Percentiles rank a stretch among this genome's conserved stretches.
Conservation (phyloP, 2,888 invertebrate species). For the Slavum lentiscoides region DNA sequence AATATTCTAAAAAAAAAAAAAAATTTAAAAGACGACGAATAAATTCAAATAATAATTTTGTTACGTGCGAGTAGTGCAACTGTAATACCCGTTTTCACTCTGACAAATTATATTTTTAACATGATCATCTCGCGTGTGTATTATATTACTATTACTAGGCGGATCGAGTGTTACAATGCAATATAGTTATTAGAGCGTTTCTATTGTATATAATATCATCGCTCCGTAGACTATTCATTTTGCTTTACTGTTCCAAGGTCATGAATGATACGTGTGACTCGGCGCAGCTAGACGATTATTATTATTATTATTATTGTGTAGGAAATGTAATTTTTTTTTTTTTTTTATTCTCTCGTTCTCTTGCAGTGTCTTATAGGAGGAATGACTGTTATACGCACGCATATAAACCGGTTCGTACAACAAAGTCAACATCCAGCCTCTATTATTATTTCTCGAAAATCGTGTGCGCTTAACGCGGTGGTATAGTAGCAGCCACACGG, state of each 20-base stretch:
- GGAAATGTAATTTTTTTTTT: slow-evolving; percentile 24
- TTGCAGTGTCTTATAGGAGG: not conserved
- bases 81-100: not conserved
- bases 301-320: not conserved
- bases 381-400: not conserved
- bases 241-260: slow-evolving; percentile 16
- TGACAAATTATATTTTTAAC: slow-evolving; percentile 7
- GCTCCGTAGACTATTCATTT: not conserved
- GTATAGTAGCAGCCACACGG: not conserved
- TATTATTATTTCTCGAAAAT: slow-evolving; percentile 23
- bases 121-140: slow-evolving; percentile 14
- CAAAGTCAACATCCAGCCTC: slow-evolving; percentile 28
- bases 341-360: slow-evolving; percentile 2
- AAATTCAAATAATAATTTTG: not conserved
- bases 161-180: slow-evolving; percentile 32
- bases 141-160: not conserved
- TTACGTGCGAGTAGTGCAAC: not conserved
- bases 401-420: slow-evolving; percentile 22
- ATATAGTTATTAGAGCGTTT: slow-evolving; percentile 31
- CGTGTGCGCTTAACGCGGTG: not conserved
- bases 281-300: slow-evolving; percentile 18
- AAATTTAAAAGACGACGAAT: not conserved
- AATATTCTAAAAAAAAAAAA: no score
- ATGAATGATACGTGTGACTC: not conserved
- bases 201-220: slow-evolving; percentile 7